Conservation (phyloP, 2,797 vertebrate genomes). For the Rousettus madagascariensis region DNA sequence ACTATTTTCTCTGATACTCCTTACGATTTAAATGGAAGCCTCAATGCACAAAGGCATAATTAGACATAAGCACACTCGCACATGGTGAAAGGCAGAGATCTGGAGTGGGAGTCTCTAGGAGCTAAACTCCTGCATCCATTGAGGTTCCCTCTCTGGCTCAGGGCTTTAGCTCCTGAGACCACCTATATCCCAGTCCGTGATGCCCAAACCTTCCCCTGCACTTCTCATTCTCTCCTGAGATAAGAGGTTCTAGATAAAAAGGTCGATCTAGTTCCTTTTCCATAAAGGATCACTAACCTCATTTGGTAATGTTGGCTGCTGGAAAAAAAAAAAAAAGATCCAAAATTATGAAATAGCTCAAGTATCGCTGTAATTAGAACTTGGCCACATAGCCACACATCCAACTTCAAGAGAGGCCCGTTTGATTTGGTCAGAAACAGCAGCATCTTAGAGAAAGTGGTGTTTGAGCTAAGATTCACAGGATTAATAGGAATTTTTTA, state of each 20-base stretch:
- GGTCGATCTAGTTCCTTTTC: background rate
- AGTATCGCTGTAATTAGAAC: background rate
- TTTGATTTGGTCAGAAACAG: background rate
- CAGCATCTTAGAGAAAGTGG: background rate
- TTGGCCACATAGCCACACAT: background rate
- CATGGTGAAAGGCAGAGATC: background rate
- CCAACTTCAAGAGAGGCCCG: background rate
- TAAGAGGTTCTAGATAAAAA: background rate
- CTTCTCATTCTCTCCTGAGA: background rate
- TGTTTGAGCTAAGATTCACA: background rate
- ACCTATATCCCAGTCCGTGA: background rate
- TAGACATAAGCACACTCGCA: background rate
- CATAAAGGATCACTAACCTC: background rate
- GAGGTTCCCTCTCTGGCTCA: background rate
- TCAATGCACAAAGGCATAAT: background rate
- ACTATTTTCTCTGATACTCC: conserved; percentile 10
- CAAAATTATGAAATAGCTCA: background rate
- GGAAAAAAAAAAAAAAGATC: background rate
- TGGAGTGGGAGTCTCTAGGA: background rate
- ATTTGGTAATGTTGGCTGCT: background rate
- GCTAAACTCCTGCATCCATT: background rate
- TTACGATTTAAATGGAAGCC: background rate
- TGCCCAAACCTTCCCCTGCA: background rate
- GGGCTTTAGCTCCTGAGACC: background rate
- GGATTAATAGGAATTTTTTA: background rate